phyloP scores from a whole-genome alignment of 2,113 vertebrate species.

The Nanger granti region DNA sequence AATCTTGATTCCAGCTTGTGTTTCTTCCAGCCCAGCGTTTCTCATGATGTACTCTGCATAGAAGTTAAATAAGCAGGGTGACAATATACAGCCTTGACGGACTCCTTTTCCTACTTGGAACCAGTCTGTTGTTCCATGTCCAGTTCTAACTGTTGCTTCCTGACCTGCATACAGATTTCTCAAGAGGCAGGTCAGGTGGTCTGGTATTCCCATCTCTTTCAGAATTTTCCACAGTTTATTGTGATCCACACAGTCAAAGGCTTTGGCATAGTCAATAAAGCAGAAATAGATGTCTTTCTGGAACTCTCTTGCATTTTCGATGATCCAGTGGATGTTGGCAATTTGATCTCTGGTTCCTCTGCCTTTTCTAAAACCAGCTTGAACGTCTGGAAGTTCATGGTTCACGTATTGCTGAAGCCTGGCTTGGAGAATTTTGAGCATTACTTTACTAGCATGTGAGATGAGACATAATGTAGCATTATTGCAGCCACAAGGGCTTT shows the following conservation, averaged over 20 bases:
- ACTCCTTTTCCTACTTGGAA: too few species aligned
- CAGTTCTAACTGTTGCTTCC: too few species aligned
- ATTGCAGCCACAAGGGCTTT: background rate
- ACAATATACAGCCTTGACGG: too few species aligned
- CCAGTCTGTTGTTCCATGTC: too few species aligned
- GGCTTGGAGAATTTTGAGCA: background rate
- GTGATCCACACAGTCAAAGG: background rate
- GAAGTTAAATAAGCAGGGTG: too few species aligned
- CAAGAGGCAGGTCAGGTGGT: too few species aligned
- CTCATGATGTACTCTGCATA: too few species aligned
- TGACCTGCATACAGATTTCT: too few species aligned
- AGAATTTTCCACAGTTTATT: background rate
- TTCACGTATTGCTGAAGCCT: background rate
- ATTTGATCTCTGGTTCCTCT: background rate
- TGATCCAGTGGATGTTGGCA: background rate
- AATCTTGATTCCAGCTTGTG: too few species aligned
- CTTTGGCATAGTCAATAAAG: background rate
- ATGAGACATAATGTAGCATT: background rate
- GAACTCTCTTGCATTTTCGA: background rate
- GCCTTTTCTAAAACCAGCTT: background rate
- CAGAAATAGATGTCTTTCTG: background rate
- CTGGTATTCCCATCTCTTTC: too few species aligned
- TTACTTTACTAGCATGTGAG: accelerated
- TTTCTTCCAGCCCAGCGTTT: accelerated
- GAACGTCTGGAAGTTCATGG: background rate